phyloP scores from a whole-genome alignment of 2,888 invertebrate species.

The Sclerodermus sp. region DNA sequence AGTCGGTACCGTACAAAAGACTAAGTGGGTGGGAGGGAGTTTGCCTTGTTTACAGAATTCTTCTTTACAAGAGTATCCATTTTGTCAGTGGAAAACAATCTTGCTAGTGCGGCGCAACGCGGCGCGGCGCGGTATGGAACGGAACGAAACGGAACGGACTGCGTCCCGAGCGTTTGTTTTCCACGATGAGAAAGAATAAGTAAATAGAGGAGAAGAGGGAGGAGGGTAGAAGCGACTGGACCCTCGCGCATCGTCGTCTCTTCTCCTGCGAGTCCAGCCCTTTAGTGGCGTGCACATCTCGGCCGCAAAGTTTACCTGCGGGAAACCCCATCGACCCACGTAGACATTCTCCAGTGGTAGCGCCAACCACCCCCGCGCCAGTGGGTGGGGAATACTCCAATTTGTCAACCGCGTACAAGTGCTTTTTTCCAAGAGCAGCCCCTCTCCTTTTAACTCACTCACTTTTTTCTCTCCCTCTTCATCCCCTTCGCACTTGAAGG shows the following conservation, averaged over 20 bases:
- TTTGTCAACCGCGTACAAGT: conserved; percentile 39
- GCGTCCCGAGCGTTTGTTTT: too few relatives aligned
- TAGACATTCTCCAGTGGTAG: conserved; percentile 14
- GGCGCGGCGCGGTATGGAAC: too few relatives aligned
- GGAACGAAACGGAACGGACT: too few relatives aligned
- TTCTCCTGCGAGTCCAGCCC: background rate
- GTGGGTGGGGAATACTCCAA: conserved; percentile 35
- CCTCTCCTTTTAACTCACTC: conserved; percentile 6
- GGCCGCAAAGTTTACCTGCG: conserved; percentile 30
- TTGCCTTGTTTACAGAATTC: too few relatives aligned
- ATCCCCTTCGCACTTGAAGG: conserved; percentile 3
- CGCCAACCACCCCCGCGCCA: conserved; percentile 17
- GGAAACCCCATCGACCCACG: conserved; percentile 29
- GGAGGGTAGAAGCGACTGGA: conserved; percentile 5
- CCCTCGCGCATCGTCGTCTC: conserved; percentile 3
- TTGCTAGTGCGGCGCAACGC: too few relatives aligned
- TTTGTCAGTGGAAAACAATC: too few relatives aligned
- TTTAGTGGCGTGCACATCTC: conserved; percentile 16
- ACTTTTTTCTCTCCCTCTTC: conserved; percentile 1
- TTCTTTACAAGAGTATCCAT: too few relatives aligned
- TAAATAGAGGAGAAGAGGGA: background rate
- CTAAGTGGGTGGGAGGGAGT: too few relatives aligned
- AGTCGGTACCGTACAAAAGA: too few relatives aligned
- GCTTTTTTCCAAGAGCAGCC: conserved; percentile 24
- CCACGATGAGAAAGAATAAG: background rate